A percentile compares a stretch with the other conserved stretches of the same genome.
phyloP scores from a whole-genome alignment of 1,140 invertebrate species.

The Chymomyza costata region DNA sequence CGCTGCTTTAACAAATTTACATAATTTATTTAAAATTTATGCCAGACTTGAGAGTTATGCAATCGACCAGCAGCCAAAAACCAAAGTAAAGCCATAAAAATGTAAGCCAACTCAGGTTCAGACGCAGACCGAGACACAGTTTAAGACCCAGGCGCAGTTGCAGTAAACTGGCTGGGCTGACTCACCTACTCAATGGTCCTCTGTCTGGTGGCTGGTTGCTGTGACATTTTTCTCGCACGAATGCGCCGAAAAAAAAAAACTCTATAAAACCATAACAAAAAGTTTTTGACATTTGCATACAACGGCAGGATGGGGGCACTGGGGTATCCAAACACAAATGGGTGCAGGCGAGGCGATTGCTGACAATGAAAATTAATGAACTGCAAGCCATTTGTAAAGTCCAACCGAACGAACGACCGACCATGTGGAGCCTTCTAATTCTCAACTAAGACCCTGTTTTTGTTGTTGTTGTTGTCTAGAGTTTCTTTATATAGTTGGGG shows the following conservation, averaged over 20 bases:
- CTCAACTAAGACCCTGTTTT: conserved; percentile 24
- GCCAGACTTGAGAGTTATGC: conserved; percentile 27
- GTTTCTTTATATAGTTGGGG: not conserved
- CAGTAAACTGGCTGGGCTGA: conserved; percentile 18
- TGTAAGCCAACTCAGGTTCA: no score
- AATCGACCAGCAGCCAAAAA: conserved; percentile 15
- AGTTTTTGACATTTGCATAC: conserved; percentile 47
- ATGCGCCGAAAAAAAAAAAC: conserved; percentile 23
- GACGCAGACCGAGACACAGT: no score
- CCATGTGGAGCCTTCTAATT: conserved; percentile 19
- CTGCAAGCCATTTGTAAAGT: conserved; percentile 30
- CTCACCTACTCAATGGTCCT: conserved; percentile 13
- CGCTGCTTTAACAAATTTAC: conserved; percentile 21
- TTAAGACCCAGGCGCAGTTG: not conserved
- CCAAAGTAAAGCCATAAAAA: no score
- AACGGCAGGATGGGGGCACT: conserved; percentile 8
- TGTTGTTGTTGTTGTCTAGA: conserved; percentile 1
- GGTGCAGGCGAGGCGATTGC: conserved; percentile 32
- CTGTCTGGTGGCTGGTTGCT: conserved; percentile 18
- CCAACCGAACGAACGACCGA: not conserved
- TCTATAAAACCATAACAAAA: no score
- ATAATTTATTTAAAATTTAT: conserved; percentile 40
- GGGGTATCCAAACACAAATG: no score
- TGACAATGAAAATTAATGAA: conserved; percentile 51
- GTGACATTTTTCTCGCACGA: conserved; percentile 30